phyloP scores from a whole-genome alignment of 2,113 vertebrate genomes.

The Otolemur garnettii region DNA sequence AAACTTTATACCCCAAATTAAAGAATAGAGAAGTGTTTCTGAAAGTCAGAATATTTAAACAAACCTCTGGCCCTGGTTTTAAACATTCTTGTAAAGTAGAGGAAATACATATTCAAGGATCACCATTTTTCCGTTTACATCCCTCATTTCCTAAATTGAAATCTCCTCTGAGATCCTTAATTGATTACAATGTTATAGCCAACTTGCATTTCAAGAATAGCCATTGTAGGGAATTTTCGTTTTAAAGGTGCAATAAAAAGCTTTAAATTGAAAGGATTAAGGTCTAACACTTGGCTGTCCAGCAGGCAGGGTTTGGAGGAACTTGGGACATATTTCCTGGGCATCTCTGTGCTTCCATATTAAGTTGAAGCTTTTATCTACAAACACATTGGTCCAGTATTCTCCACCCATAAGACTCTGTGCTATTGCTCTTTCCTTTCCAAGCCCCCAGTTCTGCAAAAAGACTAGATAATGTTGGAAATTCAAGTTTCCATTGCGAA shows the following conservation, averaged over 20 bases:
- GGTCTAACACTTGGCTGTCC: background rate
- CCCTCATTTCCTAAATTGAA: background rate
- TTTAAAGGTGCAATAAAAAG: background rate
- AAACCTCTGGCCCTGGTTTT: background rate
- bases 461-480: background rate
- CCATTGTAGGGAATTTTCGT: background rate
- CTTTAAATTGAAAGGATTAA: background rate
- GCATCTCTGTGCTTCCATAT: background rate
- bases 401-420: background rate
- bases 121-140: background rate
- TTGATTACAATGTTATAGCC: background rate
- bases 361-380: background rate
- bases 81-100: background rate
- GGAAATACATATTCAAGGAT: background rate
- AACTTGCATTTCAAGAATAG: background rate
- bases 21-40: background rate
- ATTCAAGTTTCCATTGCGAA: background rate
- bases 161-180: background rate
- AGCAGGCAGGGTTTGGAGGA: background rate
- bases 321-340: background rate
- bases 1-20: background rate
- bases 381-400: fast-evolving
- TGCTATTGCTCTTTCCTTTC: fast-evolving
- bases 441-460: background rate
- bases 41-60: constrained; percentile 6